Base-by-base conservation (phyloP, 2,888 invertebrate genomes). In the Lasioglossum vierecki region DNA sequence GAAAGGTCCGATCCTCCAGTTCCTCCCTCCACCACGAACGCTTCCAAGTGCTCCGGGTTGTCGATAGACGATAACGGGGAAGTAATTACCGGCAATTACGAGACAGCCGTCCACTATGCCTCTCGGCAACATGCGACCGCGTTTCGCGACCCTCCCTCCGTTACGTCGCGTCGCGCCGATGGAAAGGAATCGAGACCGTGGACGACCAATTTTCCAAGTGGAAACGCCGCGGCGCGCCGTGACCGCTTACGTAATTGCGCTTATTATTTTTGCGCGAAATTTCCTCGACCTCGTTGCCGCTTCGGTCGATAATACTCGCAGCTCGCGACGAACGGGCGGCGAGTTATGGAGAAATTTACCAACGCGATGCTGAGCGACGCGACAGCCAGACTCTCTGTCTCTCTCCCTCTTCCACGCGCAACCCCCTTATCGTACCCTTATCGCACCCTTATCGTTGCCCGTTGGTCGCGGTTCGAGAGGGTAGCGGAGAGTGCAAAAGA, bases 281-380 rank as follows among this genome's bases (percentile, higher is more conserved):
- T 46, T 49, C 68, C n/a, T n/a, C n/a, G 49, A 49, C 68, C 41
- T 22, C 6, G 18, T 71, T 44, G 35, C n/a, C 49, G 35, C 15
- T 13, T 74, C 84, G 60, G 70, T 78, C 84, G 84, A 77, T 78
- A 84, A 83, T 35, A 68, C 68, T 68, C 68, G 68, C 2, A 39
- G 22, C 68, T 35, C 68, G 35, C 22, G 41, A 18, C 53, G 9
- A 18, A 3, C 49, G 8, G 26, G 22, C 41, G 75, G n/a, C 70
- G 74, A 83, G 13, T 18, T 44, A 68, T 57, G 44, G n/a, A 9
- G 77, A 22, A 4, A 41, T 39, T 60, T 83, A 83, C 73, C 73
- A 57, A 72, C 66, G 18, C 63, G 63, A 30, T 1, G 30, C 8
- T 8, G 30, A 30, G 6, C 6, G 8, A 8, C 63, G 30, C 35